A percentile compares a stretch with the other conserved stretches of the same genome.
Evolutionary conservation across 2,797 vertebrate genomes (phyloP).

Genomic region (Pelobates cultripes): DNA sequence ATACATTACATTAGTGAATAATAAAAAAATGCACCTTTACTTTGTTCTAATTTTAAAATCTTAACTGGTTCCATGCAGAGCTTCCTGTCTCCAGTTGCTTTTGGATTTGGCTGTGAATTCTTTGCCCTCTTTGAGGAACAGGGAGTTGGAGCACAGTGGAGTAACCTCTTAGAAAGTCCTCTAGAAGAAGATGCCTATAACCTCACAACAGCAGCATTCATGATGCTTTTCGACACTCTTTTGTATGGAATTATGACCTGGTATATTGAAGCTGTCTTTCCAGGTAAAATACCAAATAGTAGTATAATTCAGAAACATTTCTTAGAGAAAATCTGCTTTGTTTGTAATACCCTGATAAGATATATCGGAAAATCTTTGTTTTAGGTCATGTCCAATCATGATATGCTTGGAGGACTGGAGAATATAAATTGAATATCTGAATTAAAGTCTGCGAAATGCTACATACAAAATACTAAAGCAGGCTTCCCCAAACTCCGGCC

Average conservation of each 20-base stretch:
- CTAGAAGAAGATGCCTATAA: constrained; percentile 89
- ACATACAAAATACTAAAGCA: too few species aligned
- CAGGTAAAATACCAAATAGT: constrained; percentile 74
- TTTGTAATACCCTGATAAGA: not conserved
- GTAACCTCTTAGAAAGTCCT: constrained; percentile 89
- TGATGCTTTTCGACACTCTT: constrained; percentile 92
- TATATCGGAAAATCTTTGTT: too few species aligned
- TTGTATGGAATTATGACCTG: constrained; percentile 94
- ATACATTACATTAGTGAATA: too few species aligned
- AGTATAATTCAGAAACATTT: not conserved
- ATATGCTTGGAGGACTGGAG: too few species aligned
- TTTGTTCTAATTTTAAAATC: not conserved
- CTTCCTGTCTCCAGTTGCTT: constrained; percentile 93
- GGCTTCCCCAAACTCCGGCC: too few species aligned
- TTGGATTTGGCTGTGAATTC: constrained; percentile 96
- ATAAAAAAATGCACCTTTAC: too few species aligned
- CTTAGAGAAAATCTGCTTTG: not conserved
- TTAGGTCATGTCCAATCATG: too few species aligned
- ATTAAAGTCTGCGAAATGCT: too few species aligned
- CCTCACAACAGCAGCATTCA: constrained; percentile 87
- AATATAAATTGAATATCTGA: too few species aligned
- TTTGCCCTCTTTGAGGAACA: constrained; percentile 96
- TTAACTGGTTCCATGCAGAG: constrained; percentile 73
- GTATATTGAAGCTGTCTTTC: constrained; percentile 97
- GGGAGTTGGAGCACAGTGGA: constrained; percentile 95